Percentiles rank a stretch among this genome's conserved stretches.
These are phyloP conservation scores for Lingula anatina DNA, from an alignment of 2,888 invertebrate genomes.

Conservation along the genomic window DNA sequence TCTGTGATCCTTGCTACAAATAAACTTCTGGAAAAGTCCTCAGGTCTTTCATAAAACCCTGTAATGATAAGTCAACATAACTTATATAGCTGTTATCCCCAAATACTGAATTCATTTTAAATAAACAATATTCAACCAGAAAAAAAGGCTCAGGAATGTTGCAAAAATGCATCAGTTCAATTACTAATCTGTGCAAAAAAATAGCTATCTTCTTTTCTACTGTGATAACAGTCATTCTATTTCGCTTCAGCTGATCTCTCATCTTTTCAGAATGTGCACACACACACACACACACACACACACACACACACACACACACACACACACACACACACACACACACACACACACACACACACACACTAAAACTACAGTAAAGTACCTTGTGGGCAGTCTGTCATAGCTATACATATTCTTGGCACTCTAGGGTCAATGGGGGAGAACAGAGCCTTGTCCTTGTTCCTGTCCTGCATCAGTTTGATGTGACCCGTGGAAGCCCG, in stretches of 20 bases:
- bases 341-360: too few species aligned
- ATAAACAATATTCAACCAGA: too few species aligned
- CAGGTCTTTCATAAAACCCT: constrained; percentile 58
- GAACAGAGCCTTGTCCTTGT: constrained; percentile 63
- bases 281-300: neutral
- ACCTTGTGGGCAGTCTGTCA: constrained; percentile 61
- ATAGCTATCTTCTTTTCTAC: too few species aligned
- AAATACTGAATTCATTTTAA: too few species aligned
- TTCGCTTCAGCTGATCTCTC: too few species aligned
- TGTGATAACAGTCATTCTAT: too few species aligned
- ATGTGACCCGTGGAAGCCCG: constrained; percentile 70
- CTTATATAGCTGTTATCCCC: too few species aligned
- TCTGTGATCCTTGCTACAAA: constrained; percentile 68
- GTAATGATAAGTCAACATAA: constrained; percentile 23
- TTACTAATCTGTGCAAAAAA: too few species aligned
- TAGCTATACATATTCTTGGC: constrained; percentile 71
- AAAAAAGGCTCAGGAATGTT: too few species aligned
- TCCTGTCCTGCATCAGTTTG: constrained; percentile 59
- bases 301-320: neutral
- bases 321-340: too few species aligned
- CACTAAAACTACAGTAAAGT: too few species aligned
- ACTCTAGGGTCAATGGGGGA: constrained; percentile 73
- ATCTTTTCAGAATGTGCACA: neutral
- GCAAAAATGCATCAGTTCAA: too few species aligned
- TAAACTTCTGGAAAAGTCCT: constrained; percentile 57